phyloP scores from a whole-genome alignment of 2,113 vertebrate species.

The human region GRCh38 chr1:211893001-211893500 shows the following conservation, averaged over 20 bases:
- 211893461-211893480: not conserved
- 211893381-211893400: not conserved
- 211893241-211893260: not conserved
- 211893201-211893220: not conserved
- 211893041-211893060: not conserved
- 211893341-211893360: not conserved
- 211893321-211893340: not conserved
- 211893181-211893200: not conserved
- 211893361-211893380: not conserved
- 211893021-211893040: not conserved
- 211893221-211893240: not conserved
- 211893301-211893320: not conserved
- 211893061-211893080: not conserved
- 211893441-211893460: constrained; percentile 13
- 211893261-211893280: not conserved
- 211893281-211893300: not conserved
- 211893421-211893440: not conserved
- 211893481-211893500: not conserved
- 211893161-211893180: not conserved
- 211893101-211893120: not conserved
- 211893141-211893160: not conserved
- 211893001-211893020: not conserved
- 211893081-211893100: not conserved
- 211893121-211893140: not conserved
- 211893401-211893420: not conserved